Evolutionary conservation across 35 echinoderm and acorn worm genomes (phyloP).

Genomic region (Ophiothrix spiculata): DNA sequence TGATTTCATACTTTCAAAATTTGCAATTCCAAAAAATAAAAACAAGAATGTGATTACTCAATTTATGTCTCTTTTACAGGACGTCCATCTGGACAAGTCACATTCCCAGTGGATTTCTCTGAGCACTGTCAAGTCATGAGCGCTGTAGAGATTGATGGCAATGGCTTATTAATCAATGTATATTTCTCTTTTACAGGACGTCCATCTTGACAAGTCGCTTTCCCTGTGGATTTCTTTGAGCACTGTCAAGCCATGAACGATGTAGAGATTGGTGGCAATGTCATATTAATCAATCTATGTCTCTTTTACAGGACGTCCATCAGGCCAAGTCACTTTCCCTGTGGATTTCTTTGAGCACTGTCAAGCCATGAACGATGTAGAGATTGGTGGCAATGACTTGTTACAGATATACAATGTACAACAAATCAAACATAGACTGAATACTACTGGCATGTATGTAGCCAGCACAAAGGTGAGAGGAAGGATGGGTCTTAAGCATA

Average conservation of each 20-base stretch:
- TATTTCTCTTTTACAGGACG: conserved; percentile 65
- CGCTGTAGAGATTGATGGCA: no score
- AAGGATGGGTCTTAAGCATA: no score
- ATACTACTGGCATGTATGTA: conserved; percentile 96
- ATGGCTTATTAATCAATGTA: no score
- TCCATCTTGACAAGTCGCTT: conserved; percentile 73
- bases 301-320: conserved; percentile 60
- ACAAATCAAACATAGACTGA: conserved; percentile 95
- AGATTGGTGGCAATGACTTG: conserved; percentile 91
- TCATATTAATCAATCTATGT: no score
- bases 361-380: conserved; percentile 95
- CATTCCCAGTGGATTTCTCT: no score
- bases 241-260: conserved; percentile 91
- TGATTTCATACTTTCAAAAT: no score
- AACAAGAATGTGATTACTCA: no score
- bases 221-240: conserved; percentile 98
- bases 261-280: conserved; percentile 94
- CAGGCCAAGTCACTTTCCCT: conserved; percentile 91
- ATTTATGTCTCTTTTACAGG: no score
- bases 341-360: conserved; percentile 99
- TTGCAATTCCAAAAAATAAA: no score
- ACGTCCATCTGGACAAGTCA: no score
- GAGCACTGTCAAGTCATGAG: no score
- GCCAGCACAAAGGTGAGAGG: conserved; percentile 95
- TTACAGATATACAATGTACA: conserved; percentile 96